Conservation (phyloP, 2,888 invertebrate species). For the Macaria liturata region DNA sequence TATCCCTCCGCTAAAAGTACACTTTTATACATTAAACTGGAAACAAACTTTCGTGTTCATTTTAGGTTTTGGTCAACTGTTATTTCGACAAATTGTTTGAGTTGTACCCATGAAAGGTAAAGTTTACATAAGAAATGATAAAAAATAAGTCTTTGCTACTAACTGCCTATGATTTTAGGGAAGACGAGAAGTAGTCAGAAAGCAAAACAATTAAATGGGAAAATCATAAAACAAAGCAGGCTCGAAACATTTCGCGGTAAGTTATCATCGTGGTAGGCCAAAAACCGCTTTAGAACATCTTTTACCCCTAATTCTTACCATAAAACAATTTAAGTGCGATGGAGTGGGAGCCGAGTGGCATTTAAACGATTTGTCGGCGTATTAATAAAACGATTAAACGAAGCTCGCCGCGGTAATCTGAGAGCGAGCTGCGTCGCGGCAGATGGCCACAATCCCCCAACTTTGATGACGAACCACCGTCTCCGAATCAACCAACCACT, state of each 20-base stretch:
- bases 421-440: slow-evolving; percentile 73
- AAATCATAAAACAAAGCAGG: too few species aligned
- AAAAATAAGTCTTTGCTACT: too few species aligned
- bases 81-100: too few species aligned
- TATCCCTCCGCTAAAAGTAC: slow-evolving; percentile 58
- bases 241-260: neutral
- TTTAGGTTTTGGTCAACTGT: neutral
- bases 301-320: slow-evolving; percentile 30
- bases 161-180: too few species aligned
- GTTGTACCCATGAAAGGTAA: too few species aligned
- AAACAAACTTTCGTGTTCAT: slow-evolving; percentile 34
- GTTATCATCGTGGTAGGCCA: neutral
- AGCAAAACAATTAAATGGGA: too few species aligned
- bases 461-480: slow-evolving; percentile 77
- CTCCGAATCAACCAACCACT: slow-evolving; percentile 66
- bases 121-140: too few species aligned
- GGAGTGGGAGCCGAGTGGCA: slow-evolving; percentile 61
- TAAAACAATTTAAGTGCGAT: slow-evolving; percentile 34
- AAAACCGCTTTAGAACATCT: slow-evolving; percentile 12
- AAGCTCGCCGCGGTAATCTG: slow-evolving; percentile 80
- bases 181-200: too few species aligned
- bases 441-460: slow-evolving; percentile 80
- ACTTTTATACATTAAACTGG: slow-evolving; percentile 49
- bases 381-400: slow-evolving; percentile 83
- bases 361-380: slow-evolving; percentile 81